These are phyloP conservation scores for Volucella inflata DNA, from an alignment of 2,888 invertebrate species.

Conservation along the genomic window DNA sequence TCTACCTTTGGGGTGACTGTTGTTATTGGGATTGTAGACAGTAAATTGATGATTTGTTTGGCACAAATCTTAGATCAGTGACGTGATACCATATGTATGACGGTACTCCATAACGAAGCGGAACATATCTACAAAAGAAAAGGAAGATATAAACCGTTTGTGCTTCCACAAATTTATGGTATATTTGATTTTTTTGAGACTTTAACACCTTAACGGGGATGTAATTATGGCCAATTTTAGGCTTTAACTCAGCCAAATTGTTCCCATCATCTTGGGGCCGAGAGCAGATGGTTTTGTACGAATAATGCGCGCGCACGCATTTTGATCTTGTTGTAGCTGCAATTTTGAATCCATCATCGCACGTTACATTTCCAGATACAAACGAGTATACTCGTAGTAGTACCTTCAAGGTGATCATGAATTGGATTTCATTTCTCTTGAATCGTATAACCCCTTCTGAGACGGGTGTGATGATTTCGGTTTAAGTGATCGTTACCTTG, in stretches of 20 bases:
- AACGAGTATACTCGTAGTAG: too few relatives aligned
- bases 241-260: slow-evolving; percentile 44
- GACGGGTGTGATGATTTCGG: background rate
- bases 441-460: background rate
- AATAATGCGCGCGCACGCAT: slow-evolving; percentile 56
- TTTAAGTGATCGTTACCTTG: background rate
- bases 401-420: slow-evolving; percentile 38
- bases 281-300: background rate
- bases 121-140: background rate
- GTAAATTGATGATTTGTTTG: slow-evolving; percentile 65
- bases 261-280: slow-evolving; percentile 20
- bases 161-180: slow-evolving; percentile 1
- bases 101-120: background rate
- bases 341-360: background rate
- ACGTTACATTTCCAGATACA: too few relatives aligned
- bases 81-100: background rate
- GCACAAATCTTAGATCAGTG: slow-evolving; percentile 49
- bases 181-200: slow-evolving; percentile 4
- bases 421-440: background rate
- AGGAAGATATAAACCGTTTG: background rate
- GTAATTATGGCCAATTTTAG: slow-evolving; percentile 60
- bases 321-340: slow-evolving; percentile 32
- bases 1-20: slow-evolving; percentile 4
- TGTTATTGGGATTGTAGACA: slow-evolving; percentile 31
- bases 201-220: slow-evolving; percentile 55